phyloP scores from a whole-genome alignment of 2,888 invertebrate species.

The Punctoribates punctum region DNA sequence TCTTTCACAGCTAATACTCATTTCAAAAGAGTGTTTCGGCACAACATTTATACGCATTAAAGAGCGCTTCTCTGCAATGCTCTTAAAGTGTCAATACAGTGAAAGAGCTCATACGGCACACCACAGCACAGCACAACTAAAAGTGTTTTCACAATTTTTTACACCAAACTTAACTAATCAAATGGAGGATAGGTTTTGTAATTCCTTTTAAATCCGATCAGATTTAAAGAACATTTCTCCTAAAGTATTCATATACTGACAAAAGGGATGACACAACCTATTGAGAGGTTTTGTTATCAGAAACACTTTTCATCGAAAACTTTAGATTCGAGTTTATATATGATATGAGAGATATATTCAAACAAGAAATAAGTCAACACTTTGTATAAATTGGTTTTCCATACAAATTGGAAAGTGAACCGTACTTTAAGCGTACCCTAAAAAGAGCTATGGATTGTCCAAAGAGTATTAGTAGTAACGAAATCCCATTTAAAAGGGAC shows the following conservation, averaged over 20 bases:
- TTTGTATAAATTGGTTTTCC: constrained; percentile 37
- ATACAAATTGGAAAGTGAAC: constrained; percentile 37
- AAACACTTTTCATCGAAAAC: not conserved
- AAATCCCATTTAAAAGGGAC: too few relatives aligned
- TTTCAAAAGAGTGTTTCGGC: too few relatives aligned
- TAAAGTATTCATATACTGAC: not conserved
- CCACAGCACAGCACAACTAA: not conserved
- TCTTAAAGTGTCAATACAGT: too few relatives aligned
- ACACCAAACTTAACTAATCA: not conserved
- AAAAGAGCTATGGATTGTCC: not conserved
- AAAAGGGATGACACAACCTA: constrained; percentile 8
- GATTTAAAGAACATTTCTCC: constrained; percentile 30
- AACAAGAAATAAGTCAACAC: constrained; percentile 27
- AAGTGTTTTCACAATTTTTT: not conserved
- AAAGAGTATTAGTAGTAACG: not conserved
- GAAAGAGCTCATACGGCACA: not conserved
- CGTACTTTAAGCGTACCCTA: not conserved
- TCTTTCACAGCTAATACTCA: not conserved
- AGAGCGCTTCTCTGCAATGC: constrained; percentile 18
- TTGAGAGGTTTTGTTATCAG: not conserved
- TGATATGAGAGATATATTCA: constrained; percentile 1
- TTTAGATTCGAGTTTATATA: not conserved
- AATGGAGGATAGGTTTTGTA: not conserved
- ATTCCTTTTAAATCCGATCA: constrained; percentile 33
- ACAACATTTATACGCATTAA: constrained; percentile 15